A percentile compares a stretch with the other conserved stretches of the same genome.
Evolutionary conservation across 2,888 invertebrate species (phyloP).

Genomic region (Euplagia quadripunctaria): DNA sequence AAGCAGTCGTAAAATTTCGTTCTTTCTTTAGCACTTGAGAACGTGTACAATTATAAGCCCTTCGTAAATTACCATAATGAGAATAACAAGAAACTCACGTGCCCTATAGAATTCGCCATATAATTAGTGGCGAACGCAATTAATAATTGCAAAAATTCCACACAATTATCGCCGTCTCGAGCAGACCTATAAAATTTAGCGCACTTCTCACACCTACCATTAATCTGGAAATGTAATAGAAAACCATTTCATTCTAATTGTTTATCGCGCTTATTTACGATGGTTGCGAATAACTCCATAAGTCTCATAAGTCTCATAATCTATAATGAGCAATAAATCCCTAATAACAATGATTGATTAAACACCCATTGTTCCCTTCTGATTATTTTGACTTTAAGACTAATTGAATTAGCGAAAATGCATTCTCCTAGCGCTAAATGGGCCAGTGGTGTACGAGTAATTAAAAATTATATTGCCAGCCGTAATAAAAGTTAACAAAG

Average conservation of each 20-base stretch:
- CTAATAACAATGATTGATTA: constrained; percentile 62
- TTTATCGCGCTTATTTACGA: constrained; percentile 54
- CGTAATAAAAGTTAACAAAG: not conserved
- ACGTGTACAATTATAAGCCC: constrained; percentile 8
- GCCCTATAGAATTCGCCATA: constrained; percentile 9
- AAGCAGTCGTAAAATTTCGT: not conserved
- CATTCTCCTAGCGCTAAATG: not conserved
- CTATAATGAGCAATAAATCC: constrained; percentile 63
- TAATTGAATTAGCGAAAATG: constrained; percentile 11
- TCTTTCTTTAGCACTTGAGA: constrained; percentile 11
- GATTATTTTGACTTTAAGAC: constrained; percentile 12
- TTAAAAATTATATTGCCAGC: not conserved
- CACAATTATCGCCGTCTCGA: constrained; percentile 12
- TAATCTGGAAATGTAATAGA: constrained; percentile 40
- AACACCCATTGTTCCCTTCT: constrained; percentile 36
- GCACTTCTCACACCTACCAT: not conserved
- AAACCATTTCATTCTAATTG: constrained; percentile 61
- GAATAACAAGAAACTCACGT: constrained; percentile 7
- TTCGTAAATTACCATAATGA: constrained; percentile 9
- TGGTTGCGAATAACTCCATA: constrained; percentile 57
- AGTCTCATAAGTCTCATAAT: constrained; percentile 57
- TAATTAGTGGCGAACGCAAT: constrained; percentile 9
- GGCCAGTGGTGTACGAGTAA: not conserved
- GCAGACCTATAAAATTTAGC: not conserved
- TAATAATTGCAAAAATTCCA: constrained; percentile 15